Evolutionary conservation across 1,140 invertebrate genomes (phyloP).

Genomic region (Diachasma alloeum): DNA sequence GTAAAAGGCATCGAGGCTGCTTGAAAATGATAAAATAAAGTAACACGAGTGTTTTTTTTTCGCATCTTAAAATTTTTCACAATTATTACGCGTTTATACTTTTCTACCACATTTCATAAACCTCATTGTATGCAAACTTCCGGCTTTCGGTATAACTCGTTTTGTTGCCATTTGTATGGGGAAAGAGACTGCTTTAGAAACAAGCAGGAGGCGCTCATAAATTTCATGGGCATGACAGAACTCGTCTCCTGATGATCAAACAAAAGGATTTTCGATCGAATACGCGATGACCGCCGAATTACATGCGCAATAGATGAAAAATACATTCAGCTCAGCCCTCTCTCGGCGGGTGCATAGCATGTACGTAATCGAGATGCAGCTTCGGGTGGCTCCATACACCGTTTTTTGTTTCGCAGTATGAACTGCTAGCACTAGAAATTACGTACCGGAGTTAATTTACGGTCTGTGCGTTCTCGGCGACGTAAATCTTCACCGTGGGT

Average conservation of each 20-base stretch:
- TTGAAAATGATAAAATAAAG: not conserved
- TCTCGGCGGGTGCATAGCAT: too few relatives aligned
- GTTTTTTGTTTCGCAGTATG: conserved; percentile 1
- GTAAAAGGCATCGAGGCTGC: not conserved
- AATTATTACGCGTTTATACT: not conserved
- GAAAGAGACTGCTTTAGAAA: not conserved
- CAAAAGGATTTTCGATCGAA: not conserved
- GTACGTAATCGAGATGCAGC: not conserved
- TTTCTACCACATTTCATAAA: not conserved
- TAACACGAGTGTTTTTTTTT: not conserved
- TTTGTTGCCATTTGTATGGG: not conserved
- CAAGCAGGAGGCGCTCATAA: not conserved
- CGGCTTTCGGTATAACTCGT: not conserved
- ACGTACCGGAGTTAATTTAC: conserved; percentile 33
- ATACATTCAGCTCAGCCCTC: too few relatives aligned
- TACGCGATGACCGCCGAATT: too few relatives aligned
- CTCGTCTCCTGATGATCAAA: not conserved
- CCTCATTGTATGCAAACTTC: conserved; percentile 6
- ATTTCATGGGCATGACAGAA: not conserved
- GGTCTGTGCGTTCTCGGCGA: conserved; percentile 17
- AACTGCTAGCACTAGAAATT: conserved; percentile 18
- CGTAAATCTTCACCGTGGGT: conserved; percentile 30
- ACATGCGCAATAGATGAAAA: too few relatives aligned
- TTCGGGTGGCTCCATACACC: not conserved
- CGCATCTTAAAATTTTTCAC: not conserved